A percentile compares a stretch with the other conserved stretches of the same genome.
Evolutionary conservation across 2,113 vertebrate species (phyloP).

Genomic region (Dasyornis broadbenti): DNA sequence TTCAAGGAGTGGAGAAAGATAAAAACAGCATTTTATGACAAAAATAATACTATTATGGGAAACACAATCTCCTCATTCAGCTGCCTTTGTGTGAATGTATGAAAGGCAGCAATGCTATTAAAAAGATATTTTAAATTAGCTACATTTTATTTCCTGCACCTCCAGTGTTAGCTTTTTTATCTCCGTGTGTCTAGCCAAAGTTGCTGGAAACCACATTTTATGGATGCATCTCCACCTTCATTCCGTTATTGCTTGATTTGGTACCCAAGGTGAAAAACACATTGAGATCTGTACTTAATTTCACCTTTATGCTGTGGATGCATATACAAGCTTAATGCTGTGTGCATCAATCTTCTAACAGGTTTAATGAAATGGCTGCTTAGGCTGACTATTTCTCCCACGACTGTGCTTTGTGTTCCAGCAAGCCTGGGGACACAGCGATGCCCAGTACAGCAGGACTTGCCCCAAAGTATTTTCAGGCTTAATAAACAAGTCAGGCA

Average conservation of each 20-base stretch:
- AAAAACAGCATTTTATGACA: constrained; percentile 21
- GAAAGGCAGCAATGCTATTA: constrained; percentile 8
- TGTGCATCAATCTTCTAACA: background rate
- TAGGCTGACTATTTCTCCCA: background rate
- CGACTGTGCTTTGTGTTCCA: background rate
- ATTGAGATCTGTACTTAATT: background rate
- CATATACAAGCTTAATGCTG: background rate
- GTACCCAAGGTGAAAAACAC: background rate
- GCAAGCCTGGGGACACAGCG: background rate
- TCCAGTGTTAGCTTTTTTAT: background rate
- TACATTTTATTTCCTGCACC: constrained; percentile 35
- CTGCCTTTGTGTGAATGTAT: background rate
- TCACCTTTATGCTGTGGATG: background rate
- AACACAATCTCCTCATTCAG: background rate
- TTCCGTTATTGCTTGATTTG: background rate
- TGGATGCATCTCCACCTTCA: background rate
- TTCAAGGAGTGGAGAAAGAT: constrained; percentile 33
- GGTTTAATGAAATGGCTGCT: background rate
- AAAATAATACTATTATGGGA: constrained; percentile 5
- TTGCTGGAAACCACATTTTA: background rate
- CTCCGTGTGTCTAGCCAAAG: background rate
- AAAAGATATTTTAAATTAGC: constrained; percentile 44
- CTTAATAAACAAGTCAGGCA: background rate
- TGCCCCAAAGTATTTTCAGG: background rate
- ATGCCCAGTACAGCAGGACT: background rate